phyloP scores from a whole-genome alignment of 2,797 vertebrate species.

The Macroramphosus scolopax region DNA sequence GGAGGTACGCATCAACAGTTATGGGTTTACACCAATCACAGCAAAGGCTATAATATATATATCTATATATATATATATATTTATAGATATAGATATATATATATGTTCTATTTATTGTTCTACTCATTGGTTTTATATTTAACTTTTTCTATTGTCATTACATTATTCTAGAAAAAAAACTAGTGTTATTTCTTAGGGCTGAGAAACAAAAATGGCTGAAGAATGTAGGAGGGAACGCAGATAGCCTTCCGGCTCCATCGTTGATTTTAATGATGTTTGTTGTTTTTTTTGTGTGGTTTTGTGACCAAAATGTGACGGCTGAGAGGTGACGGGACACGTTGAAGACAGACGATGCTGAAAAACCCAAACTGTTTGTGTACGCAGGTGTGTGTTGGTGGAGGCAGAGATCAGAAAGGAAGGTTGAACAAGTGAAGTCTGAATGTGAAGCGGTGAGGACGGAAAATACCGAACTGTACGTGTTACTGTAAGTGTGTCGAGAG shows the following conservation, averaged over 20 bases:
- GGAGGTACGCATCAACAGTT: slow-evolving; percentile 56
- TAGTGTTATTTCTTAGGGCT: slow-evolving; percentile 74
- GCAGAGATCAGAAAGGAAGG: slow-evolving; percentile 40
- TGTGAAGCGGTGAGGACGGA: slow-evolving; percentile 21
- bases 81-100: too few species aligned
- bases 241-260: slow-evolving; percentile 79
- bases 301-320: slow-evolving; percentile 73
- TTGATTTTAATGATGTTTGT: slow-evolving; percentile 61
- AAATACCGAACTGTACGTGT: slow-evolving; percentile 16
- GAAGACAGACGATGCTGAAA: slow-evolving; percentile 12
- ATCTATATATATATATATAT: too few species aligned
- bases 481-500: slow-evolving; percentile 20
- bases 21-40: slow-evolving; percentile 68
- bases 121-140: slow-evolving; percentile 74
- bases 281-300: slow-evolving; percentile 51
- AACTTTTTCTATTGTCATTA: slow-evolving; percentile 74
- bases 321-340: slow-evolving; percentile 32
- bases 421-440: slow-evolving; percentile 45
- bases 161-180: slow-evolving; percentile 65
- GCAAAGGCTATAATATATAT: slow-evolving; percentile 61
- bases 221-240: slow-evolving; percentile 90
- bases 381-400: slow-evolving; percentile 16
- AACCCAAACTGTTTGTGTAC: too few species aligned
- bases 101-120: slow-evolving; percentile 81
- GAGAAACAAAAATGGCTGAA: slow-evolving; percentile 85